Base-by-base conservation (phyloP, 2,113 vertebrate genomes). In the Ceyx cyanopectus region DNA sequence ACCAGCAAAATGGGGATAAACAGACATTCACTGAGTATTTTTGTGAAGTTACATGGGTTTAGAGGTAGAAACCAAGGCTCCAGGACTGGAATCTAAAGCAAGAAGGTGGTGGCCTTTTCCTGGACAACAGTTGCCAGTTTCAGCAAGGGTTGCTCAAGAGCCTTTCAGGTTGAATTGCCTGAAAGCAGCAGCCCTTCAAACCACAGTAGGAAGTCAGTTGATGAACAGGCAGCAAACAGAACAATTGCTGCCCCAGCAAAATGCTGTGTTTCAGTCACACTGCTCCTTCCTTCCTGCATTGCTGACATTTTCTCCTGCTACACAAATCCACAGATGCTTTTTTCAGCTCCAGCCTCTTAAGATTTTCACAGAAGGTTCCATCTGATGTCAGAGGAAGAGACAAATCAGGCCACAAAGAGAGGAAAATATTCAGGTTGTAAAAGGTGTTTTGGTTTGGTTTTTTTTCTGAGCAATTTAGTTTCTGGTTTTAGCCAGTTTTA, bases 81-180 rank as follows among this genome's bases (percentile, higher is more conserved):
- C 34, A 48, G 29, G 51, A 43, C 24, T 24, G n/a, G 24, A 17
- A 61, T 41, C 68, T 56, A 56, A 79, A 1, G 1, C 23, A 46
- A 66, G 41, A 76, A 80, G 8, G 23, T 34, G 8, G 23, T 34
- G 11, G 29, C 34, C 34, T 74, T 78, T 82, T 83, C n/a, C 46
- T 57, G 51, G 57, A 14, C 29, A 74, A 48, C 34, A 81, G 56
- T 40, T 32, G 34, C 65, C 50, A 85, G 73, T 61, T 69, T 43
- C 15, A 24, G 43, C 3, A 2, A 86, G 43, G 26, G 68, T 32
- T 30, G 68, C 45, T 50, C 8, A 10, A 24, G 21, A 76, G 68
- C 51, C 63, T 77, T 84, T 54, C 68, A 60, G 82, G 81, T 87
- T 87, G 81, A 84, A 90, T 81, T 81, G 85, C 34, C 65, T 87